Base-by-base conservation (phyloP, 1,140 invertebrate species). In the Eumeta japonica region DNA sequence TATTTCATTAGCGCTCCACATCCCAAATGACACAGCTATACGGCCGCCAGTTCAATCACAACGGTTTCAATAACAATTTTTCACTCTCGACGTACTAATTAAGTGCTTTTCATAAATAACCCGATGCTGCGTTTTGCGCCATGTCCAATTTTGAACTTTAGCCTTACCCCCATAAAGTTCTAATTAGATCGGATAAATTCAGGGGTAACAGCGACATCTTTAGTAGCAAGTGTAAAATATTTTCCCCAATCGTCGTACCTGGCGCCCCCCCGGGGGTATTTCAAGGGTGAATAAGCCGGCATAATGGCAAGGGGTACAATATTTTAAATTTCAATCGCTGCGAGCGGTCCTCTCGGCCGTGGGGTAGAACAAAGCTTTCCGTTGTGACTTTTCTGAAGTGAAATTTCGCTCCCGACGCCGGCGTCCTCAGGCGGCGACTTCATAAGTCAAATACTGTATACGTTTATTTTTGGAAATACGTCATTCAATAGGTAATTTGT, bases 301-400 rank as follows among this genome's bases (percentile, higher is more conserved):
- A 75, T 75, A 75, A 75, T 75, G 63, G 74, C 66, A 75, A 67
- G 70, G 72, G 65, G 74, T 72, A 74, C 68, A 73, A 77, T 75
- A 75, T 76, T 76, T 76, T 75, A 76, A 76, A 76, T 75, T 76
- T 74, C 70, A 70, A 74, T 72, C 70, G 70, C 67, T 72, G 64
- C 65, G 49, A 72, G 67, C 66, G 66, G 67, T 70, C 70, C 56
- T 35, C 46, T 43, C 13, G 30, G 48, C 50, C 49, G 47, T 53
- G 48, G 57, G 52, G 32, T 40, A 55, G 58, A 67, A 70, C 64
- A 71, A 67, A 68, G 64, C 66, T 63, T 70, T 62, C 50, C 52
- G 59, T 53, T 52, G 52, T 58, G 62, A 71, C 66, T 67, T 66
- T 63, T 55, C n/a, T n/a, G n/a, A n/a, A n/a, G n/a, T n/a, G n/a